Evolutionary conservation across 2,797 vertebrate genomes (phyloP).

Genomic region (Orestias chungarensis): DNA sequence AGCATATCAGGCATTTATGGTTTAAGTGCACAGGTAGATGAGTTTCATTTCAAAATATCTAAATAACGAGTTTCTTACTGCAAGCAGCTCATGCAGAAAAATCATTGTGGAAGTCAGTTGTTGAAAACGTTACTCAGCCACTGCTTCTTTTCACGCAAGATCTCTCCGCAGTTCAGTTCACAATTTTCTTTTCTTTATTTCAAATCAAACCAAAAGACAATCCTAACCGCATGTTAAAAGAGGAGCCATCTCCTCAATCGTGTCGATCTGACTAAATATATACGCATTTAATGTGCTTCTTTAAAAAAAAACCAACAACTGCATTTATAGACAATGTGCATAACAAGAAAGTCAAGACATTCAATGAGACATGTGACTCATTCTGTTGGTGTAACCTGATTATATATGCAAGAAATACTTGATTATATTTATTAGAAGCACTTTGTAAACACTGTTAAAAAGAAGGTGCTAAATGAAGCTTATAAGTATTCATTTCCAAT

Average conservation of each 20-base stretch:
- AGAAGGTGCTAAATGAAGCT: constrained; percentile 52
- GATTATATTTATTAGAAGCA: constrained; percentile 49
- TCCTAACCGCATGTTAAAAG: constrained; percentile 44
- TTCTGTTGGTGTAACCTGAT: constrained; percentile 63
- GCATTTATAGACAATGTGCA: constrained; percentile 53
- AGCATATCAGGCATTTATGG: constrained; percentile 69
- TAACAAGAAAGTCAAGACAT: constrained; percentile 68
- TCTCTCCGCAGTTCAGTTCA: constrained; percentile 28
- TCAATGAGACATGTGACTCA: constrained; percentile 56
- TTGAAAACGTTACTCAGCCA: constrained; percentile 27
- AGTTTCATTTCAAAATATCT: constrained; percentile 40
- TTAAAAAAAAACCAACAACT: constrained; percentile 15
- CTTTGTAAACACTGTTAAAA: constrained; percentile 69
- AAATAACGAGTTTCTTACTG: constrained; percentile 35
- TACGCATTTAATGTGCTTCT: constrained; percentile 38
- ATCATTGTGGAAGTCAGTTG: constrained; percentile 23
- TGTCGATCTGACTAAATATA: not conserved
- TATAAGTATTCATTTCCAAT: constrained; percentile 23
- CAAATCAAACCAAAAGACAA: constrained; percentile 22
- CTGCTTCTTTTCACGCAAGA: constrained; percentile 31
- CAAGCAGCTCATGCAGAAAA: constrained; percentile 61
- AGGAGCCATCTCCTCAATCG: constrained; percentile 3
- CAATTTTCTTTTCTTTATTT: not conserved
- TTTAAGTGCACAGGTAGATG: constrained; percentile 75
- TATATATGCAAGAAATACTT: constrained; percentile 48